Conservation (phyloP, 1,140 invertebrate species). For the Penaeus vannamei region DNA sequence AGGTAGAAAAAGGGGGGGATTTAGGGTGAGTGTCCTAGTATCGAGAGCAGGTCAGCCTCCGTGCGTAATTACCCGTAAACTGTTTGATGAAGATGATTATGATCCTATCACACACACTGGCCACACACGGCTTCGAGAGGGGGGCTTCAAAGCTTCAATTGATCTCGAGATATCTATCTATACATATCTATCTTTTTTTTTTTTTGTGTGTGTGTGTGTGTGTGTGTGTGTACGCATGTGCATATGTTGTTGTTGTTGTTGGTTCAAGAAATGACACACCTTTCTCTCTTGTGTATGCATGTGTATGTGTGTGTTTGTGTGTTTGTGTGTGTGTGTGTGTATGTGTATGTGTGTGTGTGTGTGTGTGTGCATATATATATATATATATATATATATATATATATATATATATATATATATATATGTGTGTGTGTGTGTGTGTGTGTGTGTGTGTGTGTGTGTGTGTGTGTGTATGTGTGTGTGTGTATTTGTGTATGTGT, state of each 20-base stretch:
- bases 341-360: conserved; percentile 1
- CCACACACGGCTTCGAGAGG: neutral
- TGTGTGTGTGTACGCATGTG: neutral
- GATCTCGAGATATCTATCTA: neutral
- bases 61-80: conserved; percentile 55
- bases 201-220: neutral
- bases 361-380: neutral
- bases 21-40: neutral
- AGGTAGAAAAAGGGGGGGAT: neutral
- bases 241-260: no score
- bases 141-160: neutral
- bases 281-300: neutral
- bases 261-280: no score
- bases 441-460: neutral
- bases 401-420: no score
- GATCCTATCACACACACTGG: conserved; percentile 53
- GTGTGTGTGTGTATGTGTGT: no score
- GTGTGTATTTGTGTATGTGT: no score
- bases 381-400: no score
- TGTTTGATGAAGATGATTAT: conserved; percentile 60
- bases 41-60: neutral
- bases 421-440: conserved; percentile 32
- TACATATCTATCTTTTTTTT: neutral
- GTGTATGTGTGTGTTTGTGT: neutral
- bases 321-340: neutral